Conservation (phyloP, 2,113 vertebrate species). For the Passer domesticus region DNA sequence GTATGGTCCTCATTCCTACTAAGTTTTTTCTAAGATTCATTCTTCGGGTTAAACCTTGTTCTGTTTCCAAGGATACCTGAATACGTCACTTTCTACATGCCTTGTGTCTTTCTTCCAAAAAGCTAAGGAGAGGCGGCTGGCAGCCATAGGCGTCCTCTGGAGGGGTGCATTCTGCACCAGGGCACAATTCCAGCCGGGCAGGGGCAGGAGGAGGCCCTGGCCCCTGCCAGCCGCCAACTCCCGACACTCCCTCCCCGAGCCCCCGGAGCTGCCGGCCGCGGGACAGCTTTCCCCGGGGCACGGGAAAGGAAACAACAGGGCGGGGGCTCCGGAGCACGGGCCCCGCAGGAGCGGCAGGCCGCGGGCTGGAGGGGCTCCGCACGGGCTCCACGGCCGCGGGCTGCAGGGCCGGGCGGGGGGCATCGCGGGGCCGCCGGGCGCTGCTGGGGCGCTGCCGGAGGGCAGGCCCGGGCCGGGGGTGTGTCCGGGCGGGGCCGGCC, state of each 20-base stretch:
- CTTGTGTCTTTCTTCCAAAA: not conserved
- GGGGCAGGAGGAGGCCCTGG: not conserved
- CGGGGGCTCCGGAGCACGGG: not conserved
- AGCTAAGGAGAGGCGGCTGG: not conserved
- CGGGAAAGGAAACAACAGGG: not conserved
- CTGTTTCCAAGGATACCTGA: constrained; percentile 19
- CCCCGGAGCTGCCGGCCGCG: not conserved
- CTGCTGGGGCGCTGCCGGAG: not conserved
- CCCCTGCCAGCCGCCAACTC: accelerated
- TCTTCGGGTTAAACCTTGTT: not conserved
- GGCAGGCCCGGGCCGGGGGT: too few relatives aligned
- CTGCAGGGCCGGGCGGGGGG: not conserved
- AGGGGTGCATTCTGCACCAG: accelerated
- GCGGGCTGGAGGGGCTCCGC: not conserved
- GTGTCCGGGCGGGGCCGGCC: too few relatives aligned
- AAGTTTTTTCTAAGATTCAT: not conserved
- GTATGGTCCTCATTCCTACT: accelerated
- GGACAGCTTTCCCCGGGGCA: not conserved
- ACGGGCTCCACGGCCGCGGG: not conserved
- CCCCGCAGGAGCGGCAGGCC: not conserved
- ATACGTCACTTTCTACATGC: not conserved
- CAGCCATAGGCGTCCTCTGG: accelerated
- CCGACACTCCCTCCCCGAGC: not conserved
- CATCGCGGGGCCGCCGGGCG: not conserved
- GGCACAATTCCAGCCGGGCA: accelerated